phyloP scores from a whole-genome alignment of 2,113 vertebrate species.

The Pangasianodon gigas region DNA sequence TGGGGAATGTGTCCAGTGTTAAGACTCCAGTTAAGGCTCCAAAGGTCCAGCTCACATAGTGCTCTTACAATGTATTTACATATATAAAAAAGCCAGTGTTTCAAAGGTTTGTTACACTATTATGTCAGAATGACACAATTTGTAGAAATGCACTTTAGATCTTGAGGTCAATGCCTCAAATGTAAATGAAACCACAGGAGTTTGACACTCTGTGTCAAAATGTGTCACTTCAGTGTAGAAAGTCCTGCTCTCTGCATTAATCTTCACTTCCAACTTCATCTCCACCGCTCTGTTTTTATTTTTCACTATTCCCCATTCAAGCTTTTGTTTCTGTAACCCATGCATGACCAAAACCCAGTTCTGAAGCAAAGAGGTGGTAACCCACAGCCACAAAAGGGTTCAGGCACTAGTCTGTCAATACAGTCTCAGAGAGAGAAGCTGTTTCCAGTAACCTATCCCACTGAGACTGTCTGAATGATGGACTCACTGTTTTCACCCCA shows the following conservation, averaged over 20 bases:
- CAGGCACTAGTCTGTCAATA: conserved; percentile 29
- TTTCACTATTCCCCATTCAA: background rate
- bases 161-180: background rate
- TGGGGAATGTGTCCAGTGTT: conserved; percentile 60
- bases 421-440: conserved; percentile 21
- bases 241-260: conserved; percentile 25
- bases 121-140: conserved; percentile 1
- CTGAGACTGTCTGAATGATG: conserved; percentile 43
- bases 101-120: background rate
- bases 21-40: conserved; percentile 27
- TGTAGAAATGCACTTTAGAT: conserved; percentile 17
- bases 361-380: conserved; percentile 25
- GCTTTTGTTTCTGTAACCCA: background rate
- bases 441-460: conserved; percentile 55
- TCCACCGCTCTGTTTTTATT: conserved; percentile 1
- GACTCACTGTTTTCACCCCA: conserved; percentile 44
- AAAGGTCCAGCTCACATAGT: conserved; percentile 28
- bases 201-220: conserved; percentile 18
- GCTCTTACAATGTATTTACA: conserved; percentile 27
- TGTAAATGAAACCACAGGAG: background rate
- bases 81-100: conserved; percentile 22
- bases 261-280: background rate
- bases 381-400: conserved; percentile 26
- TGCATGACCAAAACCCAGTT: conserved; percentile 8
- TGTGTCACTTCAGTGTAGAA: conserved; percentile 34